A percentile compares a stretch with the other conserved stretches of the same genome.
These are phyloP conservation scores for Perca fluviatilis DNA, from an alignment of 2,113 vertebrate species.

Conservation along the genomic window DNA sequence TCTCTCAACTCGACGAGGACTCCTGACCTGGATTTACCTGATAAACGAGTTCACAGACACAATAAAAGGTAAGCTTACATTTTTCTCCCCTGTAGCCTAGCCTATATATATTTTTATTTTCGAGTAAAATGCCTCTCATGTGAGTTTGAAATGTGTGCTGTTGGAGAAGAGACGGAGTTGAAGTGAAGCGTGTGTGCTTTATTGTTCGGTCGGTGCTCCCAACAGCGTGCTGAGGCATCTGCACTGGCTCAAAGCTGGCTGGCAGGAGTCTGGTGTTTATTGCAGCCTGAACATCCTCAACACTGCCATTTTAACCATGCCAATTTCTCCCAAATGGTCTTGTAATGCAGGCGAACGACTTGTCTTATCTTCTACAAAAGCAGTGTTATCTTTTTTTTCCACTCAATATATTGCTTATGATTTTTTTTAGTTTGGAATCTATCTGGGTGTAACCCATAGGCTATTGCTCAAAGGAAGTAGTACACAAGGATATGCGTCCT, in stretches of 20 bases:
- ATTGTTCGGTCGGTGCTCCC: slow-evolving; percentile 13
- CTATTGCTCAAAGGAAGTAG: background rate
- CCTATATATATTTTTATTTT: rapidly evolving
- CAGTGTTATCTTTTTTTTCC: background rate
- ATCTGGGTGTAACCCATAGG: background rate
- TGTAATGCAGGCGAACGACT: no score
- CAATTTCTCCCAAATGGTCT: no score
- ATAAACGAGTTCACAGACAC: background rate
- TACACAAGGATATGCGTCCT: background rate
- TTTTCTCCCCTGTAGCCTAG: background rate
- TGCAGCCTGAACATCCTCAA: slow-evolving; percentile 6
- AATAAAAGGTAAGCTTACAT: slow-evolving; percentile 43
- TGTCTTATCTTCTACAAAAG: background rate
- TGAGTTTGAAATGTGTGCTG: background rate
- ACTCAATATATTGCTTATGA: background rate
- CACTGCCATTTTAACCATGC: background rate
- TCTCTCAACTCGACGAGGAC: background rate
- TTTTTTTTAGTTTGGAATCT: background rate
- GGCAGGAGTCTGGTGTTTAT: slow-evolving; percentile 26
- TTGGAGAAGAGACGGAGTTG: background rate
- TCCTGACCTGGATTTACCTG: slow-evolving; percentile 44
- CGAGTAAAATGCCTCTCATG: background rate
- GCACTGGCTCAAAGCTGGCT: background rate
- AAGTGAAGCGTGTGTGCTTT: background rate
- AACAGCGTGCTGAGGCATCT: slow-evolving; percentile 20